Conservation (phyloP, 2,797 vertebrate species). For the Remorina albescens region DNA sequence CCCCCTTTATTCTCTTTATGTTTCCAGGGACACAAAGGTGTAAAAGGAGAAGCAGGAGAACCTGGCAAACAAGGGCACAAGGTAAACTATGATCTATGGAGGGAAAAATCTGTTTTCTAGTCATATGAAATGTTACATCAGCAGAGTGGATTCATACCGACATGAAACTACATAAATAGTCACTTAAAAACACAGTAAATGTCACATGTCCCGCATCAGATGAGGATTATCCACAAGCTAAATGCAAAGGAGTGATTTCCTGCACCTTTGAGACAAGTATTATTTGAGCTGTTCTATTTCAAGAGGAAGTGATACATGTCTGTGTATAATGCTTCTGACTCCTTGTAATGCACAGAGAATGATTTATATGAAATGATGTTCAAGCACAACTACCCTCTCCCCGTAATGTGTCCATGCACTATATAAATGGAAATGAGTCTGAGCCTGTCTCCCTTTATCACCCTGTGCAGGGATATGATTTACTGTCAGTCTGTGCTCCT, state of each 20-base stretch:
- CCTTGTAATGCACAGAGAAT: conserved; percentile 56
- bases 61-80: conserved; percentile 98
- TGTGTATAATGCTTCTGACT: conserved; percentile 63
- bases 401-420: conserved; percentile 72
- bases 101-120: not conserved
- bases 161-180: conserved; percentile 28
- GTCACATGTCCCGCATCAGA: conserved; percentile 22
- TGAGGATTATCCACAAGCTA: conserved; percentile 14
- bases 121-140: conserved; percentile 8
- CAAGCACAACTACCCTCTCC: conserved; percentile 67
- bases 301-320: conserved; percentile 58
- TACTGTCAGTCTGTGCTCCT: conserved; percentile 63
- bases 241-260: conserved; percentile 43
- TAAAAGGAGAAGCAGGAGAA: conserved; percentile 94
- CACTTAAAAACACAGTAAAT: conserved; percentile 20
- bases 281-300: conserved; percentile 58
- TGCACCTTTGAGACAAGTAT: conserved; percentile 49
- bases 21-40: conserved; percentile 95
- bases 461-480: conserved; percentile 68
- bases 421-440: conserved; percentile 84
- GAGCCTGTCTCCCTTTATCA: conserved; percentile 72
- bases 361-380: conserved; percentile 78
- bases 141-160: conserved; percentile 18
- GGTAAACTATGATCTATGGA: conserved; percentile 80
- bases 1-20: not conserved